Evolutionary conservation across 2,797 vertebrate genomes (phyloP), one percentile per base, ranked within the genome.

Genomic region (Sebastes glaucus): DNA sequence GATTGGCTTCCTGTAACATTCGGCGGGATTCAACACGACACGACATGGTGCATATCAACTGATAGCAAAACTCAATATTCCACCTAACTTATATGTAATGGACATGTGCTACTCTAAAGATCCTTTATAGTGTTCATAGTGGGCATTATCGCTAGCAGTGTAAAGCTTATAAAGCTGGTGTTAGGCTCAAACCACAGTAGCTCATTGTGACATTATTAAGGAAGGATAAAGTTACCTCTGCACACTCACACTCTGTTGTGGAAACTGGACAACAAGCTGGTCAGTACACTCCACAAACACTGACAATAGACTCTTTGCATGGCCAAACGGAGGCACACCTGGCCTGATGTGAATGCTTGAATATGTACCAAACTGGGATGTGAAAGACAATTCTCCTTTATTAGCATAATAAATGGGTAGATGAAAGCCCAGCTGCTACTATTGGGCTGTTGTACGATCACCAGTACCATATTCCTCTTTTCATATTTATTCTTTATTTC

Each of bases 301-400:
- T 61, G 77, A 77, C 62, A 28, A 76, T n/a, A 59, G 84, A 90
- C 89, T 91, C 87, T 90, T 92, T 95, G 93, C 95, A 95, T 94
- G 94, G 91, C 91, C 91, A 91, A 93, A 90, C 28, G 80, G 91
- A 93, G 92, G 93, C 89, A 87, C 93, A 94, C 92, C 92, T 95
- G 94, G 94, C 90, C 94, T 91, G 87, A 89, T 89, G 91, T 90
- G 89, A 95, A 94, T 91, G 93, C 92, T 94, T 93, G 86, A 90
- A 94, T 92, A 92, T 79, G 87, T 84, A 91, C 89, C 77, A 90
- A 90, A 91, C 92, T 84, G 82, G 88, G 84, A 92, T 60, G 84
- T 86, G 84, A 94, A 88, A 95, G 93, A 94, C 87, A 84, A 78
- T 92, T 92, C 82, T 88, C 81, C 83, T 81, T 88, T 87, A 91